Evolutionary conservation across 2,888 invertebrate genomes (phyloP).

Genomic region (Ganaspis brasiliensis): DNA sequence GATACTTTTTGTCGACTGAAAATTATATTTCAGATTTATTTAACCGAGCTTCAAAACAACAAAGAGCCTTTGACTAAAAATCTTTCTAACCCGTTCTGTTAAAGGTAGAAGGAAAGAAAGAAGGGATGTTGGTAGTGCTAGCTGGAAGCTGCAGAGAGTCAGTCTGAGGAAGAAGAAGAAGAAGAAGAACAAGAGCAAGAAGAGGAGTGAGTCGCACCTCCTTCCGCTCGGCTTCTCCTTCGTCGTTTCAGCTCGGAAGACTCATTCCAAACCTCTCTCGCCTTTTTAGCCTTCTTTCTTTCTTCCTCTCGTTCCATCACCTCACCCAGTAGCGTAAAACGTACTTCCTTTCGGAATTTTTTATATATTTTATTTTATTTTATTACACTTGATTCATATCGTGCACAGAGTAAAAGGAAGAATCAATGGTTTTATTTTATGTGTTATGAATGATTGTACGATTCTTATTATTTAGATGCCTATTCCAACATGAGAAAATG

Average conservation of each 20-base stretch:
- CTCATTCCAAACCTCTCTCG: constrained; percentile 75
- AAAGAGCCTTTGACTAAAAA: background rate
- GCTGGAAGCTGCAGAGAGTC: background rate
- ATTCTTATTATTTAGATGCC: too few species aligned
- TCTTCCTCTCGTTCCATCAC: constrained; percentile 51
- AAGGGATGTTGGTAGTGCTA: background rate
- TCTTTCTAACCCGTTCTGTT: too few species aligned
- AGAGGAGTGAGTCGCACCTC: constrained; percentile 75
- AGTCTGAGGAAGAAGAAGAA: background rate
- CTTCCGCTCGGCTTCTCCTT: constrained; percentile 78
- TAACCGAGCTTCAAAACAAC: background rate
- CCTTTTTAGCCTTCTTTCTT: constrained; percentile 66
- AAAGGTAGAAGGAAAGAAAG: background rate
- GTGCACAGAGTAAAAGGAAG: too few species aligned
- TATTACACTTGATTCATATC: too few species aligned
- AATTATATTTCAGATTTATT: background rate
- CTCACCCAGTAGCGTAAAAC: constrained; percentile 15
- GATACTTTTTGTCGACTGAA: background rate
- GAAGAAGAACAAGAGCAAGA: constrained; percentile 38
- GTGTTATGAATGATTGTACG: too few species aligned
- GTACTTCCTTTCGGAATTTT: background rate
- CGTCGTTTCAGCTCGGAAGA: constrained; percentile 61
- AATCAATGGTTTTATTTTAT: too few species aligned
- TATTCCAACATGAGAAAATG: too few species aligned
- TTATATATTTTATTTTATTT: too few species aligned